Percentiles rank a stretch among this genome's conserved stretches.
These are phyloP conservation scores for Paramisgurnus dabryanus DNA, from an alignment of 2,113 vertebrate genomes.

Conservation along the genomic window DNA sequence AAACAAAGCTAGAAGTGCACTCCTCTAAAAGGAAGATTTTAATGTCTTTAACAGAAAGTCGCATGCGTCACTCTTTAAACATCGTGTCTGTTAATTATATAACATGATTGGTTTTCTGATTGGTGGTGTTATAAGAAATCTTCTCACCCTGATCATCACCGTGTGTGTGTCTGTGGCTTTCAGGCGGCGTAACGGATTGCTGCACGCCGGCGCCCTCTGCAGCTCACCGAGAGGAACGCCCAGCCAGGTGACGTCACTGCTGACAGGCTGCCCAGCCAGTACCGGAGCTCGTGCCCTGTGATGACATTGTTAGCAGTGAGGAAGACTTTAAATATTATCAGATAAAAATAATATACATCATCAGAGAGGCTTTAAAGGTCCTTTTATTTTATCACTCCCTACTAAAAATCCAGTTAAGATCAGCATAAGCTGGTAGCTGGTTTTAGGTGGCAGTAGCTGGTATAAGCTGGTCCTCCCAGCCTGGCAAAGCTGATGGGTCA, in stretches of 20 bases:
- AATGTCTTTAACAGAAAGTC: too few relatives aligned
- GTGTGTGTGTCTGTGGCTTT: not conserved
- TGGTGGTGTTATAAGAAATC: not conserved
- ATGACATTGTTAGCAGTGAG: not conserved
- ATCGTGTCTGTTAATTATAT: too few relatives aligned
- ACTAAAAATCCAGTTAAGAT: too few relatives aligned
- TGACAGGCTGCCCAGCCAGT: not conserved
- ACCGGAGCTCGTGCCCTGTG: not conserved
- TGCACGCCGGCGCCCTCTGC: slow-evolving; percentile 13
- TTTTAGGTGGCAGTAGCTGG: too few relatives aligned
- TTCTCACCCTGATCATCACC: slow-evolving; percentile 7
- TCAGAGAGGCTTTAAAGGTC: not conserved
- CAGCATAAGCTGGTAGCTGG: too few relatives aligned
- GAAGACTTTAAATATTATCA: not conserved
- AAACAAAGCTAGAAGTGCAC: too few relatives aligned
- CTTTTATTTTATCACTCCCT: not conserved
- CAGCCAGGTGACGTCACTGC: not conserved
- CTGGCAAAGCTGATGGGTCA: too few relatives aligned
- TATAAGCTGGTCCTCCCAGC: too few relatives aligned
- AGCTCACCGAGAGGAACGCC: not conserved
- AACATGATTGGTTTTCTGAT: too few relatives aligned
- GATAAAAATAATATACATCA: not conserved
- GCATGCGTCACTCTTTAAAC: too few relatives aligned
- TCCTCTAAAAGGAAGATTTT: too few relatives aligned
- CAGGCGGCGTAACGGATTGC: not conserved